phyloP scores from a whole-genome alignment of 2,797 vertebrate species.

The Sorex maritimensis region DNA sequence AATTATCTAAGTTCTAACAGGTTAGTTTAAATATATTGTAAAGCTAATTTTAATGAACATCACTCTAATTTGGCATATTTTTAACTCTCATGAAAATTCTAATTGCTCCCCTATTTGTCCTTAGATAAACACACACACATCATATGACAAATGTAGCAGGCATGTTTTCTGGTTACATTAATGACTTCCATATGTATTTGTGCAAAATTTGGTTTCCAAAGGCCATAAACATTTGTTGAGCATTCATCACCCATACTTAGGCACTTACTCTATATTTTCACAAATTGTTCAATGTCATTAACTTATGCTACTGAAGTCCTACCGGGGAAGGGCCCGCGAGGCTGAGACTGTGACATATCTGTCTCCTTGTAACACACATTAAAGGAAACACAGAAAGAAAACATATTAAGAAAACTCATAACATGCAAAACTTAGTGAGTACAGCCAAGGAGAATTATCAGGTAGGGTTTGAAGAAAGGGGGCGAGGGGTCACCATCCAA shows the following conservation, averaged over 20 bases:
- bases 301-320: neutral
- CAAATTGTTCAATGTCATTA: conserved; percentile 6
- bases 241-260: neutral
- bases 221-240: conserved; percentile 44
- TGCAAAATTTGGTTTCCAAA: conserved; percentile 40
- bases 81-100: conserved; percentile 58
- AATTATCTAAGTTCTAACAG: conserved; percentile 87
- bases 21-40: conserved; percentile 85
- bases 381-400: neutral
- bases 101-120: neutral
- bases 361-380: neutral
- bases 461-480: neutral
- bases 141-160: conserved; percentile 35
- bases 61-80: conserved; percentile 61
- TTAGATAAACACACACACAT: conserved; percentile 55
- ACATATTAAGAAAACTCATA: neutral
- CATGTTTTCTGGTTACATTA: conserved; percentile 40
- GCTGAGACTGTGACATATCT: neutral
- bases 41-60: conserved; percentile 76
- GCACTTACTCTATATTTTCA: conserved; percentile 37
- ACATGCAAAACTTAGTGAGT: neutral
- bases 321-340: neutral
- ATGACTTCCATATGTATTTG: conserved; percentile 11
- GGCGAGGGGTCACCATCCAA: neutral
- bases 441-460: neutral